Conservation (phyloP, 2,888 invertebrate genomes). For the Drosophila cognata region DNA sequence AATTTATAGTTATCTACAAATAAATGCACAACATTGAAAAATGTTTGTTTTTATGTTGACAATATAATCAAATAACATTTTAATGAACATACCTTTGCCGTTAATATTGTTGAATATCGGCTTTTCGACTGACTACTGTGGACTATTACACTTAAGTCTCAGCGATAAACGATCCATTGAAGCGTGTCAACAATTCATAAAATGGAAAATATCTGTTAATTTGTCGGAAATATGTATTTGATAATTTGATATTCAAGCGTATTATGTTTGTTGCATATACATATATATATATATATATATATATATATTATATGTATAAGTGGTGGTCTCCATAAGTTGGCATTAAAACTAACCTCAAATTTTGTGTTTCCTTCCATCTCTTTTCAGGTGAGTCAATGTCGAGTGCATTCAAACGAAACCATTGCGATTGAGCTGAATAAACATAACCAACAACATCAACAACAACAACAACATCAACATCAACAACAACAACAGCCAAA, state of each 20-base stretch:
- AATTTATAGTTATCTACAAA: background rate
- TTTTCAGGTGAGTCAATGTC: conserved; percentile 59
- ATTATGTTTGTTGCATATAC: background rate
- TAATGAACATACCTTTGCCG: background rate
- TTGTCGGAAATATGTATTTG: background rate
- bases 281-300: background rate
- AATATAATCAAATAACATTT: background rate
- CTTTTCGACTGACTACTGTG: background rate
- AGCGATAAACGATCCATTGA: background rate
- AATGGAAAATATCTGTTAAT: background rate
- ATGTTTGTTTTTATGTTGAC: background rate
- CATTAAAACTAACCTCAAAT: conserved; percentile 43
- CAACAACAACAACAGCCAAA: background rate
- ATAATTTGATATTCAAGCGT: background rate
- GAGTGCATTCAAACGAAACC: conserved; percentile 40
- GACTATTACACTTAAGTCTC: background rate
- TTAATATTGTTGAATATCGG: background rate
- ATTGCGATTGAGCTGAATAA: conserved; percentile 19
- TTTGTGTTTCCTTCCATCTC: conserved; percentile 29
- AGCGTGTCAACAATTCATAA: background rate
- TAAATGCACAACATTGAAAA: background rate
- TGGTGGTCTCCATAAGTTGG: conserved; percentile 8
- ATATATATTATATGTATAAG: background rate
- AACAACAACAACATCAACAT: background rate
- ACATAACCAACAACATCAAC: background rate